Conservation (phyloP, 2,888 invertebrate species). For the Erebia epiphron region DNA sequence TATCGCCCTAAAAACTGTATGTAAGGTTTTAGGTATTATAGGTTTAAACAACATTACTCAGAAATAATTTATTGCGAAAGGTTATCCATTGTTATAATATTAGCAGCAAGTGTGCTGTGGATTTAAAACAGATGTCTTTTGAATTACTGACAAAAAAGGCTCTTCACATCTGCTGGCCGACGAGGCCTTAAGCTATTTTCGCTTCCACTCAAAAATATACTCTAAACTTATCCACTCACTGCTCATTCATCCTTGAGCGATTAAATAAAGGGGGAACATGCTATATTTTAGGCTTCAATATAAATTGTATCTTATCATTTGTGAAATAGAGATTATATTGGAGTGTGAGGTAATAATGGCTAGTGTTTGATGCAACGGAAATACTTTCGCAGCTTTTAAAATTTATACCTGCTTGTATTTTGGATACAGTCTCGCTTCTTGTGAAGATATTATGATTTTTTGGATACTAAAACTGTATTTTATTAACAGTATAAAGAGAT, state of each 20-base stretch:
- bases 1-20: too few relatives aligned
- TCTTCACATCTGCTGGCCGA: conserved; percentile 46
- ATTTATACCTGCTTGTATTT: conserved; percentile 36
- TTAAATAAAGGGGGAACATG: conserved; percentile 21
- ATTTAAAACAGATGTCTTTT: conserved; percentile 45
- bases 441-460: conserved; percentile 1
- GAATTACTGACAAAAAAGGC: conserved; percentile 46
- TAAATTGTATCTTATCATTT: conserved; percentile 19
- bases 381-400: conserved; percentile 41
- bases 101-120: conserved; percentile 28
- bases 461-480: background rate
- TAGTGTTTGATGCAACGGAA: conserved; percentile 37
- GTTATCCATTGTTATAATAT: conserved; percentile 23
- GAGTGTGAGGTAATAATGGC: conserved; percentile 27
- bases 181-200: conserved; percentile 28
- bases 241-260: conserved; percentile 27
- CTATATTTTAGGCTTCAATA: conserved; percentile 17
- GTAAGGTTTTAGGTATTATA: too few relatives aligned
- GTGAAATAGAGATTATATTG: conserved; percentile 16
- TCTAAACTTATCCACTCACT: conserved; percentile 15
- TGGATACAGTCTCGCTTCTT: conserved; percentile 15
- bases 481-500: background rate
- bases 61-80: conserved; percentile 13
- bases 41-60: too few relatives aligned
- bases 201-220: conserved; percentile 32